phyloP scores from a whole-genome alignment of 2,888 invertebrate species.

The Eucera pruinosa region DNA sequence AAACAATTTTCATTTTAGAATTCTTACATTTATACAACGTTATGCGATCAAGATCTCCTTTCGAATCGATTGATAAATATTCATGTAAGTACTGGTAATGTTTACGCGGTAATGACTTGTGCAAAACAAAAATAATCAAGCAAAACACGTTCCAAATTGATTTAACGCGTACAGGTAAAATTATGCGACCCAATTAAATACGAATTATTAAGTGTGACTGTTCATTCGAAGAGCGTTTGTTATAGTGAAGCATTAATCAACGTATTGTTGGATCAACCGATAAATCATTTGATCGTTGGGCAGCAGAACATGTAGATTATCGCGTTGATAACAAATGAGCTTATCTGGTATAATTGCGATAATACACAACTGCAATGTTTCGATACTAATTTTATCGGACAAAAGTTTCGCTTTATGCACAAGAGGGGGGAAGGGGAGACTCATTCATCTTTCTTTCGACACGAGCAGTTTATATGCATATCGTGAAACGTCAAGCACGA shows the following conservation, averaged over 20 bases:
- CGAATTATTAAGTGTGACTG: background rate
- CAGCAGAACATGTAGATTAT: background rate
- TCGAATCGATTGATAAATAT: no score
- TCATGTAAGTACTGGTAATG: no score
- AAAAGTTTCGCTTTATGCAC: background rate
- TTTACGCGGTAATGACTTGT: background rate
- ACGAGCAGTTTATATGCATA: conserved; percentile 7
- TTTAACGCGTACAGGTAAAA: background rate
- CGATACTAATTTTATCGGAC: background rate
- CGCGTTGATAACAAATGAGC: background rate
- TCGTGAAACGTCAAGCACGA: conserved; percentile 3
- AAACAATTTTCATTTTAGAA: no score
- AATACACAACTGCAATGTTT: background rate
- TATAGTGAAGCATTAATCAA: background rate
- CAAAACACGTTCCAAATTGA: background rate
- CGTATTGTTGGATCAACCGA: conserved; percentile 6
- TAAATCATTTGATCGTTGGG: conserved; percentile 2
- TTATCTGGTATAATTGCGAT: background rate
- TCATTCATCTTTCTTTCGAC: conserved; percentile 18
- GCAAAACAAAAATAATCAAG: background rate
- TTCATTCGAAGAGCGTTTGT: background rate
- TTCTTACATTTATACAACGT: no score
- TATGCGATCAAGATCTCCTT: no score
- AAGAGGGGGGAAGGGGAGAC: background rate
- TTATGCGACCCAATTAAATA: background rate